phyloP scores from a whole-genome alignment of 53 echinoderm and acorn worm species.

The Apostichopus leukothele region DNA sequence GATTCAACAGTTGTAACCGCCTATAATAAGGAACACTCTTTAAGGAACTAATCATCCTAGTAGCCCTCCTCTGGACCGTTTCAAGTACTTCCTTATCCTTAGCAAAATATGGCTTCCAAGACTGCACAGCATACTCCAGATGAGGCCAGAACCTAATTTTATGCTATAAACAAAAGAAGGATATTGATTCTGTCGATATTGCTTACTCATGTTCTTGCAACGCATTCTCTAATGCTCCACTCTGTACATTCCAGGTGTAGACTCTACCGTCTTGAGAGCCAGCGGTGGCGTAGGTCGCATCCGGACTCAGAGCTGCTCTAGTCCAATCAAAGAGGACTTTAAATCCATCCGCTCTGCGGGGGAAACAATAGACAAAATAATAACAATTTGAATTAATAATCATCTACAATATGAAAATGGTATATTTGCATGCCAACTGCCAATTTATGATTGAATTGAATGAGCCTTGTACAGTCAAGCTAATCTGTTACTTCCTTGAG shows the following conservation, averaged over 20 bases:
- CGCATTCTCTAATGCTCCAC: constrained; percentile 67
- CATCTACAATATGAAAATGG: not conserved
- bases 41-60: too few species aligned
- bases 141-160: too few species aligned
- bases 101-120: too few species aligned
- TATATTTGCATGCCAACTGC: not conserved
- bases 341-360: constrained; percentile 86
- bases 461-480: too few species aligned
- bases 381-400: not conserved
- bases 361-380: not conserved
- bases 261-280: constrained; percentile 92
- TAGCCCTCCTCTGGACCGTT: too few species aligned
- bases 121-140: too few species aligned
- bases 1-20: too few species aligned
- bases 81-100: too few species aligned
- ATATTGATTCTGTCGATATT: not conserved
- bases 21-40: too few species aligned
- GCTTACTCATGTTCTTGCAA: constrained; percentile 90
- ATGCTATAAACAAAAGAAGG: too few species aligned
- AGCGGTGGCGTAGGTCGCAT: constrained; percentile 70
- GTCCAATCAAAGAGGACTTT: constrained; percentile 86
- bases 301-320: constrained; percentile 94
- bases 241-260: constrained; percentile 78
- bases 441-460: too few species aligned
- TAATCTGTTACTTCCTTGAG: too few species aligned